Evolutionary conservation across 2,113 vertebrate species (phyloP).

Genomic region (Megaceryle torquata): DNA sequence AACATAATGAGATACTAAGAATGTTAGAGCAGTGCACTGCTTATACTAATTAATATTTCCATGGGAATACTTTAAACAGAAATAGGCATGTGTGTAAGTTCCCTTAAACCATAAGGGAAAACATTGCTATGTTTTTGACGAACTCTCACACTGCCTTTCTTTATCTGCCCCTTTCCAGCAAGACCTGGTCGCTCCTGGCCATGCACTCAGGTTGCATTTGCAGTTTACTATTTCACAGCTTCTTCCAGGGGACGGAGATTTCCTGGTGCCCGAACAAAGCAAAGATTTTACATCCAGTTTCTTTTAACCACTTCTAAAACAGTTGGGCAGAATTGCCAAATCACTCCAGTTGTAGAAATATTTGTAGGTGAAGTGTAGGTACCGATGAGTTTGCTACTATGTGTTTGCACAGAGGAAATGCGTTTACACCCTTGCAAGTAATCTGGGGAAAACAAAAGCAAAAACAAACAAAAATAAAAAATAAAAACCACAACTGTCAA

Average conservation of each 20-base stretch:
- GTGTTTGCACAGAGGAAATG: neutral
- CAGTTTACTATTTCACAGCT: neutral
- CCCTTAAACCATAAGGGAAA: neutral
- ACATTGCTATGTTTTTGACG: neutral
- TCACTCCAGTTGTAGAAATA: neutral
- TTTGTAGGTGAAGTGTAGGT: neutral
- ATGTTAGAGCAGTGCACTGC: neutral
- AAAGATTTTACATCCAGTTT: neutral
- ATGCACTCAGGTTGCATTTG: neutral
- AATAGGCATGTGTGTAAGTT: neutral
- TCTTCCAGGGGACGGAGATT: neutral
- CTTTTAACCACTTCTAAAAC: neutral
- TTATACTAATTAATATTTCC: neutral
- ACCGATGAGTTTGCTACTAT: neutral
- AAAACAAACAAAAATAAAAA: too few relatives aligned
- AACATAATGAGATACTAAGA: conserved; percentile 12
- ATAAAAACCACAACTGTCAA: neutral
- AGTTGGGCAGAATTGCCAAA: accelerated
- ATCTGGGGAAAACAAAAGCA: accelerated
- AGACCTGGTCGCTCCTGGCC: neutral
- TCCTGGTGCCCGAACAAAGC: neutral
- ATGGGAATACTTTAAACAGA: neutral
- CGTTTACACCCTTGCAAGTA: neutral
- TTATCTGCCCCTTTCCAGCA: neutral
- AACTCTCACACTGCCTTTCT: neutral